Evolutionary conservation across 2,113 vertebrate genomes (phyloP), one percentile per base, ranked within the genome.

Genomic region (Pygoscelis adeliae): DNA sequence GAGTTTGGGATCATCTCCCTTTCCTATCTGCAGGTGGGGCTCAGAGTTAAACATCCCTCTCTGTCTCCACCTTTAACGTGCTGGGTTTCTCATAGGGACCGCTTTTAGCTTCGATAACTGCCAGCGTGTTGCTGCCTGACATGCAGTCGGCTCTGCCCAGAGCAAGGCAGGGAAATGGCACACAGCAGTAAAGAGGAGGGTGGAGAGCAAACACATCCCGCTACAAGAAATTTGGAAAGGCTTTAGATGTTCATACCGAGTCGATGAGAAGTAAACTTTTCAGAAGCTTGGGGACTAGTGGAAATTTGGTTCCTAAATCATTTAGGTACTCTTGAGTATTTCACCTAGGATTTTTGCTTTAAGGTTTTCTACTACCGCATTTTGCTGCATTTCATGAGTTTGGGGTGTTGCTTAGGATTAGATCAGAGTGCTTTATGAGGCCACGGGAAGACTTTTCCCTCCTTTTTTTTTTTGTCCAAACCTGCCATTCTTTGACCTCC

Each of bases 61-160:
- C 42, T 49, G 56, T 26, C 59, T 52, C 38, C 15, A 11, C 19
- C 26, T 83, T 59, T 27, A 63, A 27, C 3, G 4, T 20, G 38
- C 5, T 40, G 65, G 15, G 30, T 69, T 93, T 90, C 26, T 34
- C 15, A 1, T 1, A 36, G 26, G 29, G 59, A 67, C 0, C 0
- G 9, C 36, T 74, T 89, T 81, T 66, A 67, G 18, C 47, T 74
- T 26, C 0, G 1, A 18, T 38, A 44, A 38, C 70, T 36, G 46
- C 47, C 59, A 47, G 46, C 1, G 4, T 55, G 40, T 11, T 69
- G 30, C 78, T 90, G 58, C 55, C 55, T 49, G 59, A 86, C 11
- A 4, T 6, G 50, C 9, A 44, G 77, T 30, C 12, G 9, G 58
- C 42, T 83, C n/a, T 12, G 59, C 38, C 30, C 50, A 95, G 63